Evolutionary conservation across 2,888 invertebrate species (phyloP).

Genomic region (Yponomeuta plumbellus): DNA sequence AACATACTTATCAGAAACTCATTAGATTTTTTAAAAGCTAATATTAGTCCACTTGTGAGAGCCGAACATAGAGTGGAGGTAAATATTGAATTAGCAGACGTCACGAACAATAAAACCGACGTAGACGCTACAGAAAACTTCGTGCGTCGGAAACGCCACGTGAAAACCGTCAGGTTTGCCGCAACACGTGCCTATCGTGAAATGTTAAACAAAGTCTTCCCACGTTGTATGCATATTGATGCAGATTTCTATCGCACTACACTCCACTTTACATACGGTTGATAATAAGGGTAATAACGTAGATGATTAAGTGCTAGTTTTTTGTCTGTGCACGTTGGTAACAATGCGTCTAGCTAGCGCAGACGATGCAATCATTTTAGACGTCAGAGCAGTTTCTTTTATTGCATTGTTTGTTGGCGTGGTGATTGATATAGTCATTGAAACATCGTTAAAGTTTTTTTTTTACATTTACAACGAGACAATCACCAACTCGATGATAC

Average conservation of each 20-base stretch:
- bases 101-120: not conserved
- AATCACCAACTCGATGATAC: no score
- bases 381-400: not conserved
- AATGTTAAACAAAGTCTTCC: conserved; percentile 12
- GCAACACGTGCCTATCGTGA: conserved; percentile 14
- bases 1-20: not conserved
- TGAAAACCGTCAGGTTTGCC: conserved; percentile 27
- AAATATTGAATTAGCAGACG: not conserved
- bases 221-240: conserved; percentile 20
- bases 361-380: not conserved
- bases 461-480: not conserved
- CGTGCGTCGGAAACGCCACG: conserved; percentile 18
- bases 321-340: not conserved
- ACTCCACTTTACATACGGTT: conserved; percentile 13
- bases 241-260: conserved; percentile 17
- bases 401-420: not conserved
- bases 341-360: not conserved
- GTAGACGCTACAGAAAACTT: not conserved
- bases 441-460: not conserved
- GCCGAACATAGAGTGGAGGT: not conserved
- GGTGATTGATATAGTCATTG: not conserved
- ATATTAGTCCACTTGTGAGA: not conserved
- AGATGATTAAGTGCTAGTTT: conserved; percentile 8
- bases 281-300: conserved; percentile 11
- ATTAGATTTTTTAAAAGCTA: not conserved